These are phyloP conservation scores for Scaptomyza flava DNA, from an alignment of 2,888 invertebrate genomes.

Conservation along the genomic window DNA sequence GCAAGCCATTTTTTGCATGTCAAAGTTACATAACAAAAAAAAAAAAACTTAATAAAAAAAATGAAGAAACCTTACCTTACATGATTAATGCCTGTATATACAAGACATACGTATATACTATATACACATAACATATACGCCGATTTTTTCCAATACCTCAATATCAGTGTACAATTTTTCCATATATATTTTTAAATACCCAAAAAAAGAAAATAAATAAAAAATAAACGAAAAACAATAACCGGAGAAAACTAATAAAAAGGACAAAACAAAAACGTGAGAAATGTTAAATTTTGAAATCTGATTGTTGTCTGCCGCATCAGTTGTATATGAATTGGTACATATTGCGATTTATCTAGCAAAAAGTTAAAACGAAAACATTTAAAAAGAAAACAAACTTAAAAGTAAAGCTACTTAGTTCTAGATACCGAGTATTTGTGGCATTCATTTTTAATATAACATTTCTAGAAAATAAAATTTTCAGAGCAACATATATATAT, in stretches of 20 bases:
- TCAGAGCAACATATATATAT: slow-evolving; percentile 45
- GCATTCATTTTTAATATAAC: slow-evolving; percentile 48
- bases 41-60: slow-evolving; percentile 2
- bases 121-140: slow-evolving; percentile 63
- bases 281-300: slow-evolving; percentile 69
- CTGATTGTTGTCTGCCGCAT: slow-evolving; percentile 74
- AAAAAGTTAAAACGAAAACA: slow-evolving; percentile 13
- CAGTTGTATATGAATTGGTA: slow-evolving; percentile 51
- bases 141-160: slow-evolving; percentile 80
- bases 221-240: slow-evolving; percentile 9
- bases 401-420: slow-evolving; percentile 42
- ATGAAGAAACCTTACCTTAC: slow-evolving; percentile 29
- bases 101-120: slow-evolving; percentile 45
- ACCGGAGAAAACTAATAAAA: slow-evolving; percentile 27
- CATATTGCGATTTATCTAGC: slow-evolving; percentile 58
- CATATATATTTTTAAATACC: slow-evolving; percentile 75
- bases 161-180: slow-evolving; percentile 77
- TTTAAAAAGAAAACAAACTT: slow-evolving; percentile 1
- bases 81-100: slow-evolving; percentile 50
- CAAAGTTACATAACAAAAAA: slow-evolving; percentile 52
- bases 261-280: slow-evolving; percentile 6
- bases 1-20: slow-evolving; percentile 80
- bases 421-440: slow-evolving; percentile 47
- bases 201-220: slow-evolving; percentile 24
- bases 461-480: slow-evolving; percentile 58